Conservation (phyloP, 2,113 vertebrate species). For the Mellivora capensis region DNA sequence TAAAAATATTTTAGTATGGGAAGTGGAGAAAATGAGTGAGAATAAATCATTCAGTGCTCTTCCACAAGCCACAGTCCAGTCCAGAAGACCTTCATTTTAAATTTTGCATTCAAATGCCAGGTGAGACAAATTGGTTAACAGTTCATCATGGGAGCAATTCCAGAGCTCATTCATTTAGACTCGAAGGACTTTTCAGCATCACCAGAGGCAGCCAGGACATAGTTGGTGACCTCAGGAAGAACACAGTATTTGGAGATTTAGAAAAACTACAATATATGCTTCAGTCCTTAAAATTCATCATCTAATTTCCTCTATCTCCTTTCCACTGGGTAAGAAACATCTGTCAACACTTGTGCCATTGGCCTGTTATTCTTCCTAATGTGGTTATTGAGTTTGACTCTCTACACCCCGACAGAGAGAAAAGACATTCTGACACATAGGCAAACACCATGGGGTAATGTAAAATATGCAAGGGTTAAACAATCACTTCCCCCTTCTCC, state of each 20-base stretch:
- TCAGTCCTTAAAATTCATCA: conserved; percentile 63
- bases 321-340: conserved; percentile 59
- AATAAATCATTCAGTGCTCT: conserved; percentile 59
- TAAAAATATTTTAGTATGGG: conserved; percentile 70
- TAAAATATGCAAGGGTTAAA: conserved; percentile 43
- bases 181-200: conserved; percentile 42
- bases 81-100: conserved; percentile 54
- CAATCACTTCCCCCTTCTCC: background rate
- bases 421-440: background rate
- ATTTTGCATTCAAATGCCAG: conserved; percentile 47
- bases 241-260: conserved; percentile 17
- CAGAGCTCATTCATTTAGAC: conserved; percentile 46
- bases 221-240: conserved; percentile 51
- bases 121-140: conserved; percentile 59
- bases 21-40: conserved; percentile 60
- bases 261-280: background rate
- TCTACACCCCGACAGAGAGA: background rate
- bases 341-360: conserved; percentile 61
- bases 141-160: conserved; percentile 55
- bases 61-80: background rate
- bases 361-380: conserved; percentile 56
- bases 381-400: conserved; percentile 43
- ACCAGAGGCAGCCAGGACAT: conserved; percentile 53
- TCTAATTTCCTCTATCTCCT: conserved; percentile 59
- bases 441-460: background rate